These are phyloP conservation scores for Kryptopterus vitreolus DNA, from an alignment of 2,797 vertebrate genomes.

Conservation along the genomic window DNA sequence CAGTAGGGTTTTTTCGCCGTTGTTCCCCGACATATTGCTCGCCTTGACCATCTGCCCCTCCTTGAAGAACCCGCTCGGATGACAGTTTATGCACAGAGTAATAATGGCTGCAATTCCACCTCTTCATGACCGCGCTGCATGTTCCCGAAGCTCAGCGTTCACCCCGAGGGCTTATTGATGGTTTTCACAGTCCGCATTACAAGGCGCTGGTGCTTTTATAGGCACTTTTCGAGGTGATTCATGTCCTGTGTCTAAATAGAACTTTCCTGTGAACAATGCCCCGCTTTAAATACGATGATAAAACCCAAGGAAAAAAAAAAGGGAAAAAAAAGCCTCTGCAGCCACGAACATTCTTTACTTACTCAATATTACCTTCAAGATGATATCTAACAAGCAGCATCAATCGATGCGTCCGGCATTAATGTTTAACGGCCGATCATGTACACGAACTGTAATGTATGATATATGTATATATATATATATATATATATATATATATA, in stretches of 20 bases:
- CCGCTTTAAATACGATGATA: slow-evolving; percentile 32
- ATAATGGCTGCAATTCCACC: slow-evolving; percentile 28
- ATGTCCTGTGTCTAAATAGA: slow-evolving; percentile 22
- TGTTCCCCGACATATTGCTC: slow-evolving; percentile 2
- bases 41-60: slow-evolving; percentile 19
- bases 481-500: not conserved
- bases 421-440: not conserved
- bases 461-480: not conserved
- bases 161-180: slow-evolving; percentile 23
- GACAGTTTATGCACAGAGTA: slow-evolving; percentile 22
- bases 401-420: not conserved
- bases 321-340: slow-evolving; percentile 23
- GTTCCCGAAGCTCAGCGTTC: slow-evolving; percentile 21
- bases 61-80: not conserved
- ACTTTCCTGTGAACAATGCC: slow-evolving; percentile 25
- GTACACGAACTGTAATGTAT: not conserved
- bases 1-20: not conserved
- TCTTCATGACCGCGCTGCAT: slow-evolving; percentile 18
- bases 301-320: too few relatives aligned
- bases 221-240: slow-evolving; percentile 31
- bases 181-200: slow-evolving; percentile 26
- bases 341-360: slow-evolving; percentile 1
- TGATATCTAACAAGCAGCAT: slow-evolving; percentile 22
- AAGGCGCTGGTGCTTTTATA: slow-evolving; percentile 22
- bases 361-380: slow-evolving; percentile 17